A percentile compares a stretch with the other conserved stretches of the same genome.
Evolutionary conservation across 1,140 invertebrate genomes (phyloP).

Genomic region (Tetramorium alpestre): DNA sequence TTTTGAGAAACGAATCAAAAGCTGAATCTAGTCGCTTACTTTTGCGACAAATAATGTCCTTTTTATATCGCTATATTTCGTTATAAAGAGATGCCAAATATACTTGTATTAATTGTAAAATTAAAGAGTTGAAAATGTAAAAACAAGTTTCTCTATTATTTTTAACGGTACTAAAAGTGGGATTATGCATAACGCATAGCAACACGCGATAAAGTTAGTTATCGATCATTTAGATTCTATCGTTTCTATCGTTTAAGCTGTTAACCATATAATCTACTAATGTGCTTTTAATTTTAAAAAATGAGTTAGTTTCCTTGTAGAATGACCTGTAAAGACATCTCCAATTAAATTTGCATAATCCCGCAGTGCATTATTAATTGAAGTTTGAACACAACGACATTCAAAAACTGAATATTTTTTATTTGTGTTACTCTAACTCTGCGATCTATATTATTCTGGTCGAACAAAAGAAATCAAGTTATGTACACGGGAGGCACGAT

Average conservation of each 20-base stretch:
- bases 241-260: background rate
- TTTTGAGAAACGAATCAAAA: background rate
- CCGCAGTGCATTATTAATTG: background rate
- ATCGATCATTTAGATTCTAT: background rate
- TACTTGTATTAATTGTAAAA: constrained; percentile 14
- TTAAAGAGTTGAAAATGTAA: constrained; percentile 6
- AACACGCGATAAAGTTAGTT: constrained; percentile 2
- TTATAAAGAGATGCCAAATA: background rate
- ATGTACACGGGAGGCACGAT: background rate
- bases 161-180: background rate
- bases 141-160: background rate
- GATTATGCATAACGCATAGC: background rate
- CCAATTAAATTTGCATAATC: constrained; percentile 13
- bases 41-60: background rate
- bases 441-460: background rate
- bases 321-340: background rate
- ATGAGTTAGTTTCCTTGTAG: background rate
- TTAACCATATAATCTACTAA: background rate
- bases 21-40: background rate
- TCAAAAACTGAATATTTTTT: background rate
- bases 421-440: background rate
- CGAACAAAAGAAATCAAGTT: background rate
- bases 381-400: background rate
- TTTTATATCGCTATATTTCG: constrained; percentile 1
- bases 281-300: background rate